A percentile compares a stretch with the other conserved stretches of the same genome.
Evolutionary conservation across 1,140 invertebrate genomes (phyloP).

Genomic region (Ruditapes philippinarum): DNA sequence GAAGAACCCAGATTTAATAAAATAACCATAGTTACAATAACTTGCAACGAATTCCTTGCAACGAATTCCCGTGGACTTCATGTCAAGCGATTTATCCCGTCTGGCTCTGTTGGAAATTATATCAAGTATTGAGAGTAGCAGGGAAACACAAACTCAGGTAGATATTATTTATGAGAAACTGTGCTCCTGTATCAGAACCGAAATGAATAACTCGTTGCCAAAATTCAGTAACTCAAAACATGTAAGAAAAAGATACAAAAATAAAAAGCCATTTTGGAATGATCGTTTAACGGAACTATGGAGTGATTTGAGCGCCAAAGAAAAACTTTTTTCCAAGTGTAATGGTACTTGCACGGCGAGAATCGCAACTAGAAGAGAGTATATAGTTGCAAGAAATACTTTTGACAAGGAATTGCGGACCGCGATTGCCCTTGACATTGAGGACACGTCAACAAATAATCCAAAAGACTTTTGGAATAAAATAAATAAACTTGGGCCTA

Average conservation of each 20-base stretch:
- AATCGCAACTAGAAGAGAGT: neutral
- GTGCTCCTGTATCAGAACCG: neutral
- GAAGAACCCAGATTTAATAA: no score
- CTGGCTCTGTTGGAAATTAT: no score
- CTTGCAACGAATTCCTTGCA: no score
- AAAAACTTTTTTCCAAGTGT: slow-evolving; percentile 17
- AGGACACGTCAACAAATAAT: slow-evolving; percentile 63
- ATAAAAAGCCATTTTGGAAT: slow-evolving; percentile 23
- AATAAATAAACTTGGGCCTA: slow-evolving; percentile 65
- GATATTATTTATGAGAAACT: slow-evolving; percentile 48
- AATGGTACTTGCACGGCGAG: neutral
- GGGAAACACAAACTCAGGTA: neutral
- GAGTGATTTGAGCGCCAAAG: slow-evolving; percentile 1
- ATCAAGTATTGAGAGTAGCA: neutral
- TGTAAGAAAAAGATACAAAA: neutral
- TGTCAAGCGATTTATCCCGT: no score
- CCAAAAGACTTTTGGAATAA: no score
- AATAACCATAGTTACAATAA: no score
- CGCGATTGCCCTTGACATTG: slow-evolving; percentile 49
- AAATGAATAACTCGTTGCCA: slow-evolving; percentile 30
- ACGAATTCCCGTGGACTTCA: no score
- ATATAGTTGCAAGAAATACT: neutral
- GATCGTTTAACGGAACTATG: slow-evolving; percentile 44
- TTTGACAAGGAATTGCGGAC: slow-evolving; percentile 47
- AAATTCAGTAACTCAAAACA: neutral